phyloP scores from a whole-genome alignment of 1,140 invertebrate genomes.

The Temnothorax longispinosus region DNA sequence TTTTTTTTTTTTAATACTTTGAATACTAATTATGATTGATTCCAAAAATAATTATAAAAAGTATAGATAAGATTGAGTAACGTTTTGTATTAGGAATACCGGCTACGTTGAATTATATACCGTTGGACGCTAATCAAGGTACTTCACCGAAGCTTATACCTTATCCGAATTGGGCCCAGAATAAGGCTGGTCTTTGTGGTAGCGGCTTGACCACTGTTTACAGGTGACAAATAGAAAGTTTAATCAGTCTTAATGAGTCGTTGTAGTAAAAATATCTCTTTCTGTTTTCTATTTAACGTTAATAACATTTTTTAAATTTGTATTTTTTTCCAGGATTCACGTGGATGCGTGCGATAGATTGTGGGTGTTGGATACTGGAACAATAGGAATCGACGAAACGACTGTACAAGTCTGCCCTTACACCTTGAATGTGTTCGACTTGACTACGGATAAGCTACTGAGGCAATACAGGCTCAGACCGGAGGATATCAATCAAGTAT shows the following conservation, averaged over 20 bases:
- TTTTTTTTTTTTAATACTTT: conserved; percentile 7
- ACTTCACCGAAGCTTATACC: conserved; percentile 91
- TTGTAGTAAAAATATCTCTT: neutral
- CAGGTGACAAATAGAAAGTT: conserved; percentile 76
- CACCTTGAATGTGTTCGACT: conserved; percentile 91
- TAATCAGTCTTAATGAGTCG: neutral
- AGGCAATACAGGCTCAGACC: conserved; percentile 90
- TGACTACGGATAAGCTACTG: conserved; percentile 90
- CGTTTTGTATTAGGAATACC: conserved; percentile 89
- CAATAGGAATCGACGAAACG: conserved; percentile 91
- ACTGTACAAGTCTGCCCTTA: conserved; percentile 91
- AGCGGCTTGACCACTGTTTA: conserved; percentile 91
- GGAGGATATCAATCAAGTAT: conserved; percentile 89
- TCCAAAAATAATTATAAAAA: neutral
- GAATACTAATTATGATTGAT: neutral
- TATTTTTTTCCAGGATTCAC: conserved; percentile 83
- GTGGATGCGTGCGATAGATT: conserved; percentile 91
- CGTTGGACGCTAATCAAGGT: conserved; percentile 87
- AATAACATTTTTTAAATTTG: conserved; percentile 3
- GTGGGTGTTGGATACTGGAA: conserved; percentile 93
- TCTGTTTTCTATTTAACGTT: neutral
- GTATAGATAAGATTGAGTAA: neutral
- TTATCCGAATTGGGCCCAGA: conserved; percentile 91
- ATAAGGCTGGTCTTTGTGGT: conserved; percentile 91
- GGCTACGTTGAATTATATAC: conserved; percentile 92